Percentiles rank a stretch among this genome's conserved stretches.
phyloP scores from a whole-genome alignment of 1,140 invertebrate genomes.

The Andricus grossulariae region DNA sequence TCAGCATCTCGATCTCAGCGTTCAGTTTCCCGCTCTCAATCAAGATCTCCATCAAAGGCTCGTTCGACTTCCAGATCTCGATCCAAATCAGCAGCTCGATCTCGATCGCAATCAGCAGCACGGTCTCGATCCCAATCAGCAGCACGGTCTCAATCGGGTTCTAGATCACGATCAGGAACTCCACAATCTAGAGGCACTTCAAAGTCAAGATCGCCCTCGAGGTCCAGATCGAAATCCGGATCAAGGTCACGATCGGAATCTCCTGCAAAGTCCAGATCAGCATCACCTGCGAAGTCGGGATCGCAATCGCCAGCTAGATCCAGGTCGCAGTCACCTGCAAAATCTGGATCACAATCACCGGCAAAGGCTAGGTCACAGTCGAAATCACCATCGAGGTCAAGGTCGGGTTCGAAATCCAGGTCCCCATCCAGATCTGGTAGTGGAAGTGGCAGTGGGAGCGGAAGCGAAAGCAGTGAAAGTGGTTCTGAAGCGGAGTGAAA shows the following conservation, averaged over 20 bases:
- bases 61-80: background rate
- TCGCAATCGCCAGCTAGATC: slow-evolving; percentile 55
- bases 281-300: slow-evolving; percentile 38
- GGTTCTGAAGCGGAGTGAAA: slow-evolving; percentile 71
- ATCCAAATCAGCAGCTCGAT: slow-evolving; percentile 37
- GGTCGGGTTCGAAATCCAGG: slow-evolving; percentile 57
- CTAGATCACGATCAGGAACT: slow-evolving; percentile 48
- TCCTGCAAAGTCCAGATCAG: slow-evolving; percentile 54
- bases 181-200: slow-evolving; percentile 60
- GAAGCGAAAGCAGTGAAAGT: slow-evolving; percentile 63
- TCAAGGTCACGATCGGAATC: slow-evolving; percentile 53
- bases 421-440: slow-evolving; percentile 58
- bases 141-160: slow-evolving; percentile 57
- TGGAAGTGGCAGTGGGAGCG: slow-evolving; percentile 64
- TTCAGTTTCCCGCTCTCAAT: slow-evolving; percentile 59
- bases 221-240: slow-evolving; percentile 59
- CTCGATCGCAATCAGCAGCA: slow-evolving; percentile 51
- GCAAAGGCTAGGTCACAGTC: slow-evolving; percentile 60
- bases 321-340: slow-evolving; percentile 66
- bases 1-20: slow-evolving; percentile 42
- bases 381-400: slow-evolving; percentile 64
- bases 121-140: slow-evolving; percentile 62
- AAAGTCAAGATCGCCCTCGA: slow-evolving; percentile 60
- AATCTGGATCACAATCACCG: slow-evolving; percentile 66
- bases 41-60: no score